A percentile compares a stretch with the other conserved stretches of the same genome.
Evolutionary conservation across 2,888 invertebrate species (phyloP).

Genomic region (Melinopterus prodromus): DNA sequence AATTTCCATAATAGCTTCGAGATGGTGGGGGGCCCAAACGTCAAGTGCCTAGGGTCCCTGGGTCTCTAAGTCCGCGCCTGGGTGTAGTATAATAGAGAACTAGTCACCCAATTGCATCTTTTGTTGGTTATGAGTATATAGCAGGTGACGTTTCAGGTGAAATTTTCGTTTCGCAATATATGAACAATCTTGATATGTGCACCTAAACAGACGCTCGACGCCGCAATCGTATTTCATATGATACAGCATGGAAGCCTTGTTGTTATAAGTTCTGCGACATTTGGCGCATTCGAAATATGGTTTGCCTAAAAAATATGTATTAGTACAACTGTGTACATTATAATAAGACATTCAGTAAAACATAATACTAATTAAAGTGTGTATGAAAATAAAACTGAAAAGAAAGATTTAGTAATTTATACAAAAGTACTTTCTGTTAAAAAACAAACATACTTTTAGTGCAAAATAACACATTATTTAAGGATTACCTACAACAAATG

Average conservation of each 20-base stretch:
- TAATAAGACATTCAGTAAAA: too few relatives aligned
- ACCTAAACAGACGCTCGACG: conserved; percentile 19
- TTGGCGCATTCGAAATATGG: conserved; percentile 18
- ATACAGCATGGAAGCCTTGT: conserved; percentile 9
- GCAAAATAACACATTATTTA: too few relatives aligned
- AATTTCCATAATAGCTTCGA: too few relatives aligned
- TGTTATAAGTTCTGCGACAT: conserved; percentile 21
- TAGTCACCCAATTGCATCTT: background rate
- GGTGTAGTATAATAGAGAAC: background rate
- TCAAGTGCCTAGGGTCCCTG: too few relatives aligned
- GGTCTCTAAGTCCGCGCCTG: too few relatives aligned
- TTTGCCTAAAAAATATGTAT: background rate
- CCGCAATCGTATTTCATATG: conserved; percentile 35
- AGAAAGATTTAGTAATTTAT: background rate
- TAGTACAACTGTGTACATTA: background rate
- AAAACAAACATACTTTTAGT: too few relatives aligned
- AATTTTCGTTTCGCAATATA: conserved; percentile 17
- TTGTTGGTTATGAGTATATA: background rate
- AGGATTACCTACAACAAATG: too few relatives aligned
- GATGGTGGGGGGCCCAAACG: too few relatives aligned
- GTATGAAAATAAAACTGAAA: background rate
- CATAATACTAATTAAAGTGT: too few relatives aligned
- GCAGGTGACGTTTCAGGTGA: conserved; percentile 8
- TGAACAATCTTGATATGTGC: background rate
- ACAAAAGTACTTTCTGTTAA: too few relatives aligned